Percentiles rank a stretch among this genome's conserved stretches.
Evolutionary conservation across 2,888 invertebrate species (phyloP).

Genomic region (Athripsodes cinereus): DNA sequence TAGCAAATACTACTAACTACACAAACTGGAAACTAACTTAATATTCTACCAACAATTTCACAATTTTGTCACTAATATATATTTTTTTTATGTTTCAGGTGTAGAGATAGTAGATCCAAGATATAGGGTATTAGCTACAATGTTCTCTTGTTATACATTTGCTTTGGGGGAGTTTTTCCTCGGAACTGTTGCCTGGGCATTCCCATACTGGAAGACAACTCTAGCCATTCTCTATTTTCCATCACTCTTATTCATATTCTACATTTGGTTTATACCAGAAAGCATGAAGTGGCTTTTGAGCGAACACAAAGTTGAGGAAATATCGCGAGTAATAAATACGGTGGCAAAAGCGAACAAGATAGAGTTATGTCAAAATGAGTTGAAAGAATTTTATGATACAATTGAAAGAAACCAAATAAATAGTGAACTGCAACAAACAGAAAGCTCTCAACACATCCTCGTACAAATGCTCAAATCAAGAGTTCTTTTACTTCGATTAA

Average conservation of each 20-base stretch:
- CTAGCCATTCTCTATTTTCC: slow-evolving; percentile 61
- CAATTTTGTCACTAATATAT: neutral
- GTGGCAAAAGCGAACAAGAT: slow-evolving; percentile 61
- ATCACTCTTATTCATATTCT: slow-evolving; percentile 58
- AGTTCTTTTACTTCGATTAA: slow-evolving; percentile 49
- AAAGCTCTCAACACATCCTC: slow-evolving; percentile 25
- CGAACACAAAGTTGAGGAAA: slow-evolving; percentile 50
- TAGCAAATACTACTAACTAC: no score
- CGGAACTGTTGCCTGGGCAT: slow-evolving; percentile 60
- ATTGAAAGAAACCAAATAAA: slow-evolving; percentile 34
- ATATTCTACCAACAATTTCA: no score
- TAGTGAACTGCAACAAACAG: slow-evolving; percentile 17
- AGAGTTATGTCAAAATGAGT: slow-evolving; percentile 45
- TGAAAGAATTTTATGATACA: slow-evolving; percentile 41
- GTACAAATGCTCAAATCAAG: slow-evolving; percentile 44
- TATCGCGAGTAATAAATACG: slow-evolving; percentile 51
- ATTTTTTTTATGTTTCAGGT: slow-evolving; percentile 45
- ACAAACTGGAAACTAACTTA: no score
- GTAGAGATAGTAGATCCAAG: slow-evolving; percentile 73
- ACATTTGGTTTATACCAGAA: slow-evolving; percentile 64
- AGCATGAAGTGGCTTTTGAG: slow-evolving; percentile 71
- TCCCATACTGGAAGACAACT: slow-evolving; percentile 62
- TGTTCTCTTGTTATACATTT: slow-evolving; percentile 64
- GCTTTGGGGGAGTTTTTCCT: slow-evolving; percentile 63
- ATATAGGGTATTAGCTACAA: slow-evolving; percentile 64